Conservation (phyloP, 2,113 vertebrate genomes). For the Phrynosoma platyrhinos region DNA sequence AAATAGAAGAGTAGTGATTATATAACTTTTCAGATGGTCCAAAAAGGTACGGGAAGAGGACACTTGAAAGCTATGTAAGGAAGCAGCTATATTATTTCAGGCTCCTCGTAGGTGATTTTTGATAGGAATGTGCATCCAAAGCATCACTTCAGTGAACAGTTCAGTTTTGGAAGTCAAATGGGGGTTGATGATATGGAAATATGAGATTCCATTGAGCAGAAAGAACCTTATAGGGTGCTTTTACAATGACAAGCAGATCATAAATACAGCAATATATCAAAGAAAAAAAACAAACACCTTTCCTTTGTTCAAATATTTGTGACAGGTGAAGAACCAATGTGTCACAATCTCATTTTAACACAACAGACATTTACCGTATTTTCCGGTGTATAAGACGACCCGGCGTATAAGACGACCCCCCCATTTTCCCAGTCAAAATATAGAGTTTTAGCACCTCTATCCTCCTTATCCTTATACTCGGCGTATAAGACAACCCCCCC, state of each 20-base stretch:
- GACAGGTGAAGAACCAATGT: not conserved
- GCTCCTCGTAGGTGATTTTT: not conserved
- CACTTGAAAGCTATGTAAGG: not conserved
- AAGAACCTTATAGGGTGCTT: not conserved
- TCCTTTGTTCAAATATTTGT: not conserved
- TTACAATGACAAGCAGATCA: not conserved
- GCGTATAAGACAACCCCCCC: too few species aligned
- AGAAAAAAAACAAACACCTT: not conserved
- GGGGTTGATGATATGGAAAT: not conserved
- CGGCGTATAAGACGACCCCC: too few species aligned
- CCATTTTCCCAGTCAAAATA: too few species aligned
- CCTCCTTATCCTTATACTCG: too few species aligned
- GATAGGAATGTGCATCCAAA: not conserved
- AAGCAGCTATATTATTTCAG: not conserved
- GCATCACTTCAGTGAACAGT: not conserved
- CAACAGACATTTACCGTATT: too few species aligned
- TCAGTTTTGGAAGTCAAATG: not conserved
- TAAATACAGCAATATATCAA: not conserved
- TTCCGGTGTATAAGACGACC: too few species aligned
- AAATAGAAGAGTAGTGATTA: not conserved
- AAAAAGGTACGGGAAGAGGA: not conserved
- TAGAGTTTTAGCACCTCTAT: too few species aligned
- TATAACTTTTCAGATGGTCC: slow-evolving; percentile 8
- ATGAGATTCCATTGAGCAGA: not conserved
- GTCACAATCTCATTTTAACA: not conserved